phyloP scores from a whole-genome alignment of 2,113 vertebrate species.

The Plestiodon gilberti region DNA sequence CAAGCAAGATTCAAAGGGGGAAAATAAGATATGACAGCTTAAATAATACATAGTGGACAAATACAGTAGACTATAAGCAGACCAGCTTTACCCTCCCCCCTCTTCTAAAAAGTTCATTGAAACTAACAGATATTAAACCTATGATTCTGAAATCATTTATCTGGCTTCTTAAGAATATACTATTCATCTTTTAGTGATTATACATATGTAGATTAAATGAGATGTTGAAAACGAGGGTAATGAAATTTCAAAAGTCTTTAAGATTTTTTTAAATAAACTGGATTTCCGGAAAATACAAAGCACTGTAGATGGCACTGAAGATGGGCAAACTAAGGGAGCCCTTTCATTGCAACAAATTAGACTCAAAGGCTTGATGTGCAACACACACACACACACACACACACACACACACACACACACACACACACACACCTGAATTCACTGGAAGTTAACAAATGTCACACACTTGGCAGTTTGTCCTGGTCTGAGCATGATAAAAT shows the following conservation, averaged over 20 bases:
- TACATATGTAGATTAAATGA: not conserved
- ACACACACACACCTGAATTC: not conserved
- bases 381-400: no score
- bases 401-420: no score
- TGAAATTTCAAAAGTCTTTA: not conserved
- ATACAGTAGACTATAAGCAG: not conserved
- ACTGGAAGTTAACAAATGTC: constrained; percentile 35
- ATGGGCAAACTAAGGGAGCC: not conserved
- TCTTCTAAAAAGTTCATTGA: not conserved
- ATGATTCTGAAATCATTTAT: not conserved
- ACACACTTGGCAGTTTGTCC: constrained; percentile 33
- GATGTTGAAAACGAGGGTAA: not conserved
- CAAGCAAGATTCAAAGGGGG: not conserved
- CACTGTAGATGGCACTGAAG: constrained; percentile 1
- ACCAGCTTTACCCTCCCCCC: not conserved
- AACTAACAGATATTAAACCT: constrained; percentile 7
- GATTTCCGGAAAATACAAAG: constrained; percentile 10
- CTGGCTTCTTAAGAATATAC: not conserved
- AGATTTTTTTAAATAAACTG: not conserved
- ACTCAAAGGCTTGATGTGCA: not conserved
- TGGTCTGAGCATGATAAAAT: constrained; percentile 28
- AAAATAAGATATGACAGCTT: constrained; percentile 12
- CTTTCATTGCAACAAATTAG: not conserved
- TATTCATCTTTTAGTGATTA: not conserved
- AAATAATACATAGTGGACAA: fast-evolving